Percentiles rank a stretch among this genome's conserved stretches.
Conservation (phyloP, 2,888 invertebrate genomes). For the Nesidiocoris tenuis region DNA sequence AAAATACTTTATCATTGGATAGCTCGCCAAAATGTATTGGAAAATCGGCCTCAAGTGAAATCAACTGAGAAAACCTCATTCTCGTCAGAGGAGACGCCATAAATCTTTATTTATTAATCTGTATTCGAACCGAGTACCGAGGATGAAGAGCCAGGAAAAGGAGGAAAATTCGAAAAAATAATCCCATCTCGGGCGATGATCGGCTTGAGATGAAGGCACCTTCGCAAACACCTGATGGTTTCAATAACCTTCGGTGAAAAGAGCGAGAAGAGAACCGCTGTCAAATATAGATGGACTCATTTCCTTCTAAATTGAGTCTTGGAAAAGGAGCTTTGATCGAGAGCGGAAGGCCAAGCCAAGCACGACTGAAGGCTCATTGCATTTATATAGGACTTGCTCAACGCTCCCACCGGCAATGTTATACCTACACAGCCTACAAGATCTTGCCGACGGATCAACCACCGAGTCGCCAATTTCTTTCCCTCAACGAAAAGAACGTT, state of each 20-base stretch:
- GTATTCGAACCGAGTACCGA: conserved; percentile 20
- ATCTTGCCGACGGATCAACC: not conserved
- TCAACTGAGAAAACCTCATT: too few relatives aligned
- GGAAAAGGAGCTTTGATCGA: conserved; percentile 45
- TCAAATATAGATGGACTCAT: conserved; percentile 50
- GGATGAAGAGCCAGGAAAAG: not conserved
- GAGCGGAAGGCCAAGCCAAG: conserved; percentile 1
- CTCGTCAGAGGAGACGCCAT: too few relatives aligned
- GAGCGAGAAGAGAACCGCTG: conserved; percentile 36
- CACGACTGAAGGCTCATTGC: conserved; percentile 46
- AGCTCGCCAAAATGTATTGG: too few relatives aligned
- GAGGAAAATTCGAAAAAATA: not conserved
- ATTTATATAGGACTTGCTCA: conserved; percentile 47
- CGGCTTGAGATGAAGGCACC: not conserved
- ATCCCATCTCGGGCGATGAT: not conserved
- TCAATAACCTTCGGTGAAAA: conserved; percentile 46
- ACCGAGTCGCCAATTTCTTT: not conserved
- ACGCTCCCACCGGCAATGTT: not conserved
- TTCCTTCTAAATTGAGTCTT: conserved; percentile 49
- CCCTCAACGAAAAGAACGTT: conserved; percentile 11
- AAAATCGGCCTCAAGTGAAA: too few relatives aligned
- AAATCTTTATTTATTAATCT: conserved; percentile 7
- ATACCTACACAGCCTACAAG: not conserved
- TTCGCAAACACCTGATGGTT: conserved; percentile 40
- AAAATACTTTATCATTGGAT: too few relatives aligned